Conservation (phyloP, 2,888 invertebrate genomes). For the Tipula helvola region DNA sequence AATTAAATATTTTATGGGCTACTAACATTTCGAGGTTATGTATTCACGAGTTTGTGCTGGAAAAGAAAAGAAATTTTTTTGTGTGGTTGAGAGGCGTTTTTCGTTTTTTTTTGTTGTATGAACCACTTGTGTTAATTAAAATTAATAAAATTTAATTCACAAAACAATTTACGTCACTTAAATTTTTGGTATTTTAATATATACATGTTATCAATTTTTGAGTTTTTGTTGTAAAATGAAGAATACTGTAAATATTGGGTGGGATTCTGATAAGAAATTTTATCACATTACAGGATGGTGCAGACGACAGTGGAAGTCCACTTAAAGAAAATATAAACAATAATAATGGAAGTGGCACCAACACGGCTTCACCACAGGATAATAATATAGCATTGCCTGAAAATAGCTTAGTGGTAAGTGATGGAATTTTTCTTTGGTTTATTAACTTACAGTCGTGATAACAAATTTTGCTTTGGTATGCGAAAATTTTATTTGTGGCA, state of each 20-base stretch:
- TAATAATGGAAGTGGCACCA: slow-evolving; percentile 5
- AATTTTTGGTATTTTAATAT: neutral
- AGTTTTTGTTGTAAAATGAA: neutral
- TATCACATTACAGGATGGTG: slow-evolving; percentile 15
- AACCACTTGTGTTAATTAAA: neutral
- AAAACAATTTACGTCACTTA: neutral
- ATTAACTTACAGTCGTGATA: neutral
- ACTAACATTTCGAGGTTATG: neutral
- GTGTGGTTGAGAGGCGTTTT: neutral
- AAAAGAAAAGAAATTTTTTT: neutral
- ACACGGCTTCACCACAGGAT: slow-evolving; percentile 11
- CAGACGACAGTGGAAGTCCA: slow-evolving; percentile 16
- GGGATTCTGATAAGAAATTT: neutral
- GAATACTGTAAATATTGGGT: neutral
- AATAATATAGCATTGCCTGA: slow-evolving; percentile 44
- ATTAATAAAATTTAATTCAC: neutral
- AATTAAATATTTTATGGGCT: neutral
- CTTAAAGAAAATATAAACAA: slow-evolving; percentile 11
- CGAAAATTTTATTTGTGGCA: neutral
- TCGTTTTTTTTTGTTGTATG: neutral
- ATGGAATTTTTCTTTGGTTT: slow-evolving; percentile 15
- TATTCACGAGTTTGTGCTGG: neutral
- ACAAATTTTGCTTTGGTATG: neutral
- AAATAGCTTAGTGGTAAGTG: slow-evolving; percentile 44
- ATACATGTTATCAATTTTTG: neutral